These are phyloP conservation scores for Acestrorhynchus altus DNA, from an alignment of 2,797 vertebrate genomes.

Conservation along the genomic window DNA sequence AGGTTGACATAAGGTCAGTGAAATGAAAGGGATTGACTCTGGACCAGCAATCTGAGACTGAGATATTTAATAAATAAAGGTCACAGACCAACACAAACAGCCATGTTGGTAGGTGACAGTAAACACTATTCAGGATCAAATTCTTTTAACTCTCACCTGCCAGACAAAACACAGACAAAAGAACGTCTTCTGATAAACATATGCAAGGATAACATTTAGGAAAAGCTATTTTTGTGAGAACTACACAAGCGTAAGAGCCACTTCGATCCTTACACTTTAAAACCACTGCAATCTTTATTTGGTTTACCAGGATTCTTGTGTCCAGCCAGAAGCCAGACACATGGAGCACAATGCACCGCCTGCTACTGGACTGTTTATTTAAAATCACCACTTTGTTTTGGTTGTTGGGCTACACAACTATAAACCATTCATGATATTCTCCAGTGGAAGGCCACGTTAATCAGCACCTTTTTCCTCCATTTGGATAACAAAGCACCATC, in stretches of 20 bases:
- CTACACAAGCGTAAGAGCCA: background rate
- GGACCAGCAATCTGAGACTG: background rate
- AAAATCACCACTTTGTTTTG: conserved; percentile 43
- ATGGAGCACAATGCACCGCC: conserved; percentile 15
- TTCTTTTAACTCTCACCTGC: background rate
- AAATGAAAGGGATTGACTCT: background rate
- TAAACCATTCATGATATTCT: conserved; percentile 37
- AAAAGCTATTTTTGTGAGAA: conserved; percentile 11
- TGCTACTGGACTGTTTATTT: conserved; percentile 42
- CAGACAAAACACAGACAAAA: background rate
- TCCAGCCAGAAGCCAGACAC: conserved; percentile 1
- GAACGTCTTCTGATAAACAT: background rate
- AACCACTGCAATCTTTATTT: conserved; percentile 39
- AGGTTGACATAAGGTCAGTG: background rate
- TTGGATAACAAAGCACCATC: background rate
- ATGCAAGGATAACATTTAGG: background rate
- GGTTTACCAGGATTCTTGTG: conserved; percentile 25
- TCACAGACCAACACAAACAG: conserved; percentile 2
- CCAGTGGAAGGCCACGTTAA: background rate
- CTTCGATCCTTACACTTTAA: conserved; percentile 15
- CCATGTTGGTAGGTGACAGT: too few relatives aligned
- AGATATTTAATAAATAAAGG: conserved; percentile 8
- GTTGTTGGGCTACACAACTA: conserved; percentile 8
- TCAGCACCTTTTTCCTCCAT: conserved; percentile 13
- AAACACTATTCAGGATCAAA: background rate